phyloP scores from a whole-genome alignment of 2,797 vertebrate species.

The Danio kyathit region DNA sequence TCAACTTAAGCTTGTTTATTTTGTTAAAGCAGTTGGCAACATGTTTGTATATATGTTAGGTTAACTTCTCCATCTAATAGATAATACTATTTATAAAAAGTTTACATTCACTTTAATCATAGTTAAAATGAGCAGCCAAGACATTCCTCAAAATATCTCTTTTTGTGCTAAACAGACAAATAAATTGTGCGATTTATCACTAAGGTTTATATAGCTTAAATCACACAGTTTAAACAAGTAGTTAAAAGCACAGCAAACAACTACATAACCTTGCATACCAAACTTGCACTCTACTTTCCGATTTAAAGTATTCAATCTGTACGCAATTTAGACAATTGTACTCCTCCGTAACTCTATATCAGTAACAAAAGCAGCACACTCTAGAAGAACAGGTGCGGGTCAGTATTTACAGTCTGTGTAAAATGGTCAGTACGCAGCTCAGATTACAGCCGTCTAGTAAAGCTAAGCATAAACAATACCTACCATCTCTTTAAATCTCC shows the following conservation, averaged over 20 bases:
- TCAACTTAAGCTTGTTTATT: too few species aligned
- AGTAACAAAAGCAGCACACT: neutral
- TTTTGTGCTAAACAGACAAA: neutral
- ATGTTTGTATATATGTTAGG: too few species aligned
- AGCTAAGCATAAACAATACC: conserved; percentile 62
- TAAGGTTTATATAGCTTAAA: neutral
- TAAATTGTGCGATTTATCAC: neutral
- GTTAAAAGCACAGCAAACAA: neutral
- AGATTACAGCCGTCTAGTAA: conserved; percentile 29
- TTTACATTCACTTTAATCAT: neutral
- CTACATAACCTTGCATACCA: neutral
- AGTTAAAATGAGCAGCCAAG: neutral
- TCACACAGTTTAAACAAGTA: neutral
- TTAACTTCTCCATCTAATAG: too few species aligned
- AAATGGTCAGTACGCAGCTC: conserved; percentile 14
- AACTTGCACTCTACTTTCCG: neutral
- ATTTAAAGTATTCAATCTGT: neutral
- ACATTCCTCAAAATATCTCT: conserved; percentile 3
- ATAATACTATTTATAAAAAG: too few species aligned
- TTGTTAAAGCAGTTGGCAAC: too few species aligned
- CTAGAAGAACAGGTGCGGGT: neutral
- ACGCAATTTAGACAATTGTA: neutral
- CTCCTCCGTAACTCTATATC: neutral
- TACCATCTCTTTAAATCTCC: conserved; percentile 82
- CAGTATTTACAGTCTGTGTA: conserved; percentile 21